Evolutionary conservation across 2,113 vertebrate species (phyloP).

Genomic region (Danio rerio): DNA sequence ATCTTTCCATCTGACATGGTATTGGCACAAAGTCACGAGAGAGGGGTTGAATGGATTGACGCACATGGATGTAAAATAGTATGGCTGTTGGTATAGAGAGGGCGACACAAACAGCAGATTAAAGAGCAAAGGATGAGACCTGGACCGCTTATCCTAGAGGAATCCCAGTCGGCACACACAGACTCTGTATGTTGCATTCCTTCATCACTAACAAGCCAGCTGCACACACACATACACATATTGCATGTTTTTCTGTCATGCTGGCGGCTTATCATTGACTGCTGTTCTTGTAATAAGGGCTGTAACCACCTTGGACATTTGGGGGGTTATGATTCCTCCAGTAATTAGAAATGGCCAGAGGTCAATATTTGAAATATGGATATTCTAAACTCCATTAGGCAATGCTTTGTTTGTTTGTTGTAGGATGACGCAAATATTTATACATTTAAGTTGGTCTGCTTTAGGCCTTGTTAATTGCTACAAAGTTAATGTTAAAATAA

Average conservation of each 20-base stretch:
- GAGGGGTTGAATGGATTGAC: constrained; percentile 32
- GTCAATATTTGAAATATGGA: too few relatives aligned
- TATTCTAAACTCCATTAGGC: too few relatives aligned
- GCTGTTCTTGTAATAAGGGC: neutral
- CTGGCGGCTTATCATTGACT: constrained; percentile 1
- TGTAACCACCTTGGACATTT: neutral
- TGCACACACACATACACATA: neutral
- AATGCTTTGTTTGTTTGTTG: too few relatives aligned
- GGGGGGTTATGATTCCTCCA: too few relatives aligned
- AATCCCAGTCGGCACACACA: constrained; percentile 15
- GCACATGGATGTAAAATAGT: constrained; percentile 30
- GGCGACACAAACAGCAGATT: constrained; percentile 16
- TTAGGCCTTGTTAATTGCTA: too few relatives aligned
- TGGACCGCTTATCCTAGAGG: constrained; percentile 1
- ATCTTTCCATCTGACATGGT: constrained; percentile 7
- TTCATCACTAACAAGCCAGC: constrained; percentile 16
- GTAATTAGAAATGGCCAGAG: too few relatives aligned
- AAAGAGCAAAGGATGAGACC: constrained; percentile 24
- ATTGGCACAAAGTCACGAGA: constrained; percentile 10
- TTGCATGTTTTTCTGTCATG: neutral
- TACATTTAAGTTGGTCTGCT: too few relatives aligned
- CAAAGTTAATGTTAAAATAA: too few relatives aligned
- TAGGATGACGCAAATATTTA: too few relatives aligned
- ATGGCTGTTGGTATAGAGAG: neutral
- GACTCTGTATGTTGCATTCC: neutral